Evolutionary conservation across 1,140 invertebrate species (phyloP).

Genomic region (Tribolium madens): DNA sequence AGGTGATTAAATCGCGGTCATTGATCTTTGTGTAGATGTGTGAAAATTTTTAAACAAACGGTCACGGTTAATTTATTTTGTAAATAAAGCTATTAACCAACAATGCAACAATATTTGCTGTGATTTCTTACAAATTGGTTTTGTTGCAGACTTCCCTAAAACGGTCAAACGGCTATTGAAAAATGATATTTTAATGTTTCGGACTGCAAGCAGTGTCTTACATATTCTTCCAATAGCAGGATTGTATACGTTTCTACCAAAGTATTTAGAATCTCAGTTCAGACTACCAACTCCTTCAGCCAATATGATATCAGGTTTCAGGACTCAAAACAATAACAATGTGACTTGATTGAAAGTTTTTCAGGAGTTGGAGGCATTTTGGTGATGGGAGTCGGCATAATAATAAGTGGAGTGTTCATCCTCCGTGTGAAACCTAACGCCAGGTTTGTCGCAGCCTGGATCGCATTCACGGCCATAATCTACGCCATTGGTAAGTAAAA

Average conservation of each 20-base stretch:
- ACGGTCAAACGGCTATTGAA: slow-evolving; percentile 87
- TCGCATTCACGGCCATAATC: slow-evolving; percentile 87
- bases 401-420: slow-evolving; percentile 88
- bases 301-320: slow-evolving; percentile 90
- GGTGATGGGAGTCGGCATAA: slow-evolving; percentile 90
- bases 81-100: neutral
- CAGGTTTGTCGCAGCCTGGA: slow-evolving; percentile 89
- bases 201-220: slow-evolving; percentile 89
- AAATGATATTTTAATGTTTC: slow-evolving; percentile 91
- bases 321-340: too few species aligned
- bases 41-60: slow-evolving; percentile 37
- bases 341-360: slow-evolving; percentile 53
- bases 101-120: too few species aligned
- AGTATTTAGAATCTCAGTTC: slow-evolving; percentile 94
- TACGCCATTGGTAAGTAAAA: slow-evolving; percentile 78
- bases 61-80: slow-evolving; percentile 7
- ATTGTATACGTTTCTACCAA: slow-evolving; percentile 92
- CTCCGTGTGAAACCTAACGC: slow-evolving; percentile 86
- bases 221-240: slow-evolving; percentile 92
- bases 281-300: slow-evolving; percentile 87
- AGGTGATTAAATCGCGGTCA: slow-evolving; percentile 59
- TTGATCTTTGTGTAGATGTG: slow-evolving; percentile 37
- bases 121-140: too few species aligned
- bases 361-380: slow-evolving; percentile 90
- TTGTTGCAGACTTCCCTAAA: slow-evolving; percentile 83